Percentiles rank a stretch among this genome's conserved stretches.
phyloP scores from a whole-genome alignment of 2,113 vertebrate genomes.

The Pelecanus crispus region DNA sequence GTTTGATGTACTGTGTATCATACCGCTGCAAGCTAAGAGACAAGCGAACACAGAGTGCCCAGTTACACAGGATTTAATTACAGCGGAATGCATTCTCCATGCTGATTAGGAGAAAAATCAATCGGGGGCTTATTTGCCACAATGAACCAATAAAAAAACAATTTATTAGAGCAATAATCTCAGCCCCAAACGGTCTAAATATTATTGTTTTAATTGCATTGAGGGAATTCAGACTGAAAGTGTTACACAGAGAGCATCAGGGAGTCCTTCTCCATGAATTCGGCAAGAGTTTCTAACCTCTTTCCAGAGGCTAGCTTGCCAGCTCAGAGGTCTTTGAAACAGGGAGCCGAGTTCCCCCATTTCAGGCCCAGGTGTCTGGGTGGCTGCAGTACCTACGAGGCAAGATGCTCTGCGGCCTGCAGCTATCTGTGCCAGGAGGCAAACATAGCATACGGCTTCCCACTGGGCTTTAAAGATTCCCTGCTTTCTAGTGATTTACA shows the following conservation, averaged over 20 bases:
- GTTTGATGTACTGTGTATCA: conserved; percentile 11
- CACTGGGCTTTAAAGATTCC: not conserved
- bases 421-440: not conserved
- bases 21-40: not conserved
- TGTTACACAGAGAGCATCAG: not conserved
- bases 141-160: conserved; percentile 54
- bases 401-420: not conserved
- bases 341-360: accelerated
- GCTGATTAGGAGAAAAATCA: conserved; percentile 59
- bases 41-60: not conserved
- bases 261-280: not conserved
- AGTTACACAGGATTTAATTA: conserved; percentile 61
- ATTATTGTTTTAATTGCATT: conserved; percentile 25
- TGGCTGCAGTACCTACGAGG: not conserved
- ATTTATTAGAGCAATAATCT: conserved; percentile 60
- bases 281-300: not conserved
- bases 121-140: conserved; percentile 44
- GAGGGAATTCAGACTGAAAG: not conserved
- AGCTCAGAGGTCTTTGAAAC: not conserved
- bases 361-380: not conserved
- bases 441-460: not conserved
- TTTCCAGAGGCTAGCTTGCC: not conserved
- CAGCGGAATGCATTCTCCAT: conserved; percentile 41
- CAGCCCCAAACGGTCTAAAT: conserved; percentile 41
- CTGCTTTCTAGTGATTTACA: not conserved